These are phyloP conservation scores for Chelon labrosus DNA, from an alignment of 2,797 vertebrate species.

Conservation along the genomic window DNA sequence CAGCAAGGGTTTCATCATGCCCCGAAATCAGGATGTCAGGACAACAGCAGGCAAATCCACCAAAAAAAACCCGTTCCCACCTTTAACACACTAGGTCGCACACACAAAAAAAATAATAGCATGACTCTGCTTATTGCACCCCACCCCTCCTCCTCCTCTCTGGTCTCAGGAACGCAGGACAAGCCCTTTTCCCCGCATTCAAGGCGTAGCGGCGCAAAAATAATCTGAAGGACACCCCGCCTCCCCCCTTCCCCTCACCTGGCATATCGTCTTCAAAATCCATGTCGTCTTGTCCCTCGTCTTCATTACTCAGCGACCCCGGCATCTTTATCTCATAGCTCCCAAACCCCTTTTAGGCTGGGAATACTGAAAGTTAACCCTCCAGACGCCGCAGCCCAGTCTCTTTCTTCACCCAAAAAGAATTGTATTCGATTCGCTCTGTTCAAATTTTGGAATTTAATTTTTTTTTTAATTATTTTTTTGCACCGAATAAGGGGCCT, in stretches of 20 bases:
- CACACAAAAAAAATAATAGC: slow-evolving; percentile 66
- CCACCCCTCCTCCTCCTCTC: slow-evolving; percentile 69
- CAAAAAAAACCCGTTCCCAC: slow-evolving; percentile 45
- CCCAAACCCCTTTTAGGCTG: slow-evolving; percentile 80
- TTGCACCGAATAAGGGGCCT: slow-evolving; percentile 76
- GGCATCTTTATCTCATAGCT: slow-evolving; percentile 91
- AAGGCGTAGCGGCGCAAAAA: slow-evolving; percentile 84
- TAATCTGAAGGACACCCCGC: slow-evolving; percentile 82
- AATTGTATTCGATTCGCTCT: slow-evolving; percentile 71
- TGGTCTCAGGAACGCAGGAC: slow-evolving; percentile 80
- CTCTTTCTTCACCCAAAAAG: slow-evolving; percentile 79
- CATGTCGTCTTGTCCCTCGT: slow-evolving; percentile 93
- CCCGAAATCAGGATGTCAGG: slow-evolving; percentile 45
- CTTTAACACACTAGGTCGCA: slow-evolving; percentile 72
- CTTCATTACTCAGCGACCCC: slow-evolving; percentile 93
- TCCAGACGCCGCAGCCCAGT: slow-evolving; percentile 81
- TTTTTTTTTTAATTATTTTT: slow-evolving; percentile 30
- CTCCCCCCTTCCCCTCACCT: slow-evolving; percentile 87
- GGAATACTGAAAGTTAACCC: slow-evolving; percentile 88
- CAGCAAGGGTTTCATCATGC: slow-evolving; percentile 54
- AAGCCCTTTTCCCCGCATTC: slow-evolving; percentile 87
- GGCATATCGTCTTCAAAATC: slow-evolving; percentile 94
- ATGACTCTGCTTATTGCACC: slow-evolving; percentile 80
- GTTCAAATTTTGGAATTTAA: slow-evolving; percentile 5
- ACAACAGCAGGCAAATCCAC: slow-evolving; percentile 45